Evolutionary conservation across 2,113 vertebrate species (phyloP).

Genomic region (Pitta sordida): DNA sequence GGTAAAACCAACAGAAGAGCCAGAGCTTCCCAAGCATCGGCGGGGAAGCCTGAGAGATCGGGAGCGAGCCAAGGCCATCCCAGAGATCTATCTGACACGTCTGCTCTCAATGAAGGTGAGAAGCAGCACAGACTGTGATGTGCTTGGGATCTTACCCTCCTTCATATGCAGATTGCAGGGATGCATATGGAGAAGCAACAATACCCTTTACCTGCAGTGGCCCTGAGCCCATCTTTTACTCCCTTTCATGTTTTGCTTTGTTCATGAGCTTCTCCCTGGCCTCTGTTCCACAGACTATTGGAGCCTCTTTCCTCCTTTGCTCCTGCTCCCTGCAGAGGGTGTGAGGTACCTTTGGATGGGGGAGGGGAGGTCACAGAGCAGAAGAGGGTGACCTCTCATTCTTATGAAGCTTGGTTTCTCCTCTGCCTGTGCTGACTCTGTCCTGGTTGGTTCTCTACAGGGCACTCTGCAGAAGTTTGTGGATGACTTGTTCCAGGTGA

Average conservation of each 20-base stretch:
- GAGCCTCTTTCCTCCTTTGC: not conserved
- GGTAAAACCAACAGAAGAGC: constrained; percentile 95
- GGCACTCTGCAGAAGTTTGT: constrained; percentile 98
- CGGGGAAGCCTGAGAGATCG: constrained; percentile 91
- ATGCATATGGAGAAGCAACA: not conserved
- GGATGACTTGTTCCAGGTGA: constrained; percentile 94
- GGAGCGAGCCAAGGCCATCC: constrained; percentile 94
- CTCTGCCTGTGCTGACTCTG: not conserved
- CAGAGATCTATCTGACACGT: constrained; percentile 97
- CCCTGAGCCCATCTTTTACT: not conserved
- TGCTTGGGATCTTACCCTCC: not conserved
- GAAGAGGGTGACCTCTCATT: not conserved
- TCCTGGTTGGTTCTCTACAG: constrained; percentile 57
- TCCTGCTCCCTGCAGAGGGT: not conserved
- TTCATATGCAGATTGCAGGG: not conserved
- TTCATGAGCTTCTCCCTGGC: not conserved
- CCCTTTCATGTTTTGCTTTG: rapidly evolving
- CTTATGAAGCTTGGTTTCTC: not conserved
- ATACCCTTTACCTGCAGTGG: not conserved
- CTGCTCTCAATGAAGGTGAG: constrained; percentile 97
- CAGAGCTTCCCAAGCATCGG: constrained; percentile 91
- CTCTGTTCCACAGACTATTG: not conserved
- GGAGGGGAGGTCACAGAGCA: not conserved
- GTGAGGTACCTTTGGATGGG: not conserved
- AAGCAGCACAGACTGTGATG: not conserved